Evolutionary conservation across 2,113 vertebrate genomes (phyloP).

Genomic region (Lipophrys pholis): DNA sequence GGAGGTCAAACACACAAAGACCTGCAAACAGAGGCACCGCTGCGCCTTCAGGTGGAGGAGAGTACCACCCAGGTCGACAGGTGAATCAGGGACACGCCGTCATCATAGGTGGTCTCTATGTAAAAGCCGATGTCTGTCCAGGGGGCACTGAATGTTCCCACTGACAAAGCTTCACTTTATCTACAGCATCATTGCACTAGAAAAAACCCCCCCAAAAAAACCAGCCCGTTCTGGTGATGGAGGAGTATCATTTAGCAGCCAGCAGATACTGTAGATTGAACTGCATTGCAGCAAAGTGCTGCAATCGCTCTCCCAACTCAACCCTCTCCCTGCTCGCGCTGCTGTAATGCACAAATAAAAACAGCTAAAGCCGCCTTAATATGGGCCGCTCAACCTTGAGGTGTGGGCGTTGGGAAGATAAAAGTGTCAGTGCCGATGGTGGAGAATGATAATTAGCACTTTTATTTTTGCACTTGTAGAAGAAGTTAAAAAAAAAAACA

Average conservation of each 20-base stretch:
- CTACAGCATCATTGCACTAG: conserved; percentile 42
- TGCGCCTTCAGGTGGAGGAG: conserved; percentile 43
- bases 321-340: conserved; percentile 30
- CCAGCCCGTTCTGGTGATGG: conserved; percentile 46
- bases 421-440: conserved; percentile 4
- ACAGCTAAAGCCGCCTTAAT: conserved; percentile 15
- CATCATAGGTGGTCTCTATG: conserved; percentile 37
- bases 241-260: conserved; percentile 58
- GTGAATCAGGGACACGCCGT: conserved; percentile 39
- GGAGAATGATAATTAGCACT: conserved; percentile 8
- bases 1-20: conserved; percentile 39
- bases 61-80: conserved; percentile 37
- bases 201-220: conserved; percentile 12
- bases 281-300: conserved; percentile 62
- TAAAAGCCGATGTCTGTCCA: conserved; percentile 11
- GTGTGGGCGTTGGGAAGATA: conserved; percentile 7
- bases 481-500: background rate
- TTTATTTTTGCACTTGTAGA: conserved; percentile 1
- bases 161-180: conserved; percentile 45
- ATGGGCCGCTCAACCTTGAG: conserved; percentile 11
- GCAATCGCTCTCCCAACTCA: conserved; percentile 45
- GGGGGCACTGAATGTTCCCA: background rate
- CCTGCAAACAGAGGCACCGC: conserved; percentile 33
- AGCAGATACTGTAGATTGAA: conserved; percentile 58
- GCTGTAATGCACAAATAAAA: conserved; percentile 52